These are phyloP conservation scores for Argyresthia goedartella DNA, from an alignment of 2,888 invertebrate genomes.

Conservation along the genomic window DNA sequence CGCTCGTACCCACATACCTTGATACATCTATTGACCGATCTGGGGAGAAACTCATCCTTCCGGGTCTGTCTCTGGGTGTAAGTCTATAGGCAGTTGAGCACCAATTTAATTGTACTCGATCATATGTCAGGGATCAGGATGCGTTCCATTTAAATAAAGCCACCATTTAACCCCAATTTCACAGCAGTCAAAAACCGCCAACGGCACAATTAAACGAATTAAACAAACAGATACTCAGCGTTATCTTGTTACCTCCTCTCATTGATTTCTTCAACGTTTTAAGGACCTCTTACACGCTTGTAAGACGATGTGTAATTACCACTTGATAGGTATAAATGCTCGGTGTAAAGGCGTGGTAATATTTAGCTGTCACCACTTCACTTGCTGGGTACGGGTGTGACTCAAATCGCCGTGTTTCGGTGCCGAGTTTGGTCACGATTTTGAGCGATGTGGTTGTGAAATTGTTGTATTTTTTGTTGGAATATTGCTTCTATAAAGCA, in stretches of 20 bases:
- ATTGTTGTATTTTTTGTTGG: too few species aligned
- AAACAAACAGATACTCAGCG: constrained; percentile 21
- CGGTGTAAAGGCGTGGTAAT: constrained; percentile 30
- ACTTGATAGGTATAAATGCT: constrained; percentile 29
- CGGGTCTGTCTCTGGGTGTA: too few species aligned
- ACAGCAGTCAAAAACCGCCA: too few species aligned
- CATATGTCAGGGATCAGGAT: too few species aligned
- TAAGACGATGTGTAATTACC: constrained; percentile 37
- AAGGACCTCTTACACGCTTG: constrained; percentile 26
- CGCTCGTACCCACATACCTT: too few species aligned
- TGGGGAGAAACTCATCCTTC: too few species aligned
- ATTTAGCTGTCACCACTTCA: constrained; percentile 44
- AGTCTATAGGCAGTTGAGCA: too few species aligned
- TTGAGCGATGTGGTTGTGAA: neutral
- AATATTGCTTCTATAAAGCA: too few species aligned
- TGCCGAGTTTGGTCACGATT: neutral
- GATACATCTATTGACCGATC: too few species aligned
- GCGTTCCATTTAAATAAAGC: too few species aligned
- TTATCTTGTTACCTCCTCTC: constrained; percentile 12
- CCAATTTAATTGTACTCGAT: too few species aligned
- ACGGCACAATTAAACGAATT: constrained; percentile 1
- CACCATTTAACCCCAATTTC: too few species aligned
- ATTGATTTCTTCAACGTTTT: constrained; percentile 33
- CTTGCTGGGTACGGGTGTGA: constrained; percentile 11
- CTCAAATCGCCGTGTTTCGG: neutral